These are phyloP conservation scores for Calypte anna DNA, from an alignment of 2,113 vertebrate genomes.

Conservation along the genomic window DNA sequence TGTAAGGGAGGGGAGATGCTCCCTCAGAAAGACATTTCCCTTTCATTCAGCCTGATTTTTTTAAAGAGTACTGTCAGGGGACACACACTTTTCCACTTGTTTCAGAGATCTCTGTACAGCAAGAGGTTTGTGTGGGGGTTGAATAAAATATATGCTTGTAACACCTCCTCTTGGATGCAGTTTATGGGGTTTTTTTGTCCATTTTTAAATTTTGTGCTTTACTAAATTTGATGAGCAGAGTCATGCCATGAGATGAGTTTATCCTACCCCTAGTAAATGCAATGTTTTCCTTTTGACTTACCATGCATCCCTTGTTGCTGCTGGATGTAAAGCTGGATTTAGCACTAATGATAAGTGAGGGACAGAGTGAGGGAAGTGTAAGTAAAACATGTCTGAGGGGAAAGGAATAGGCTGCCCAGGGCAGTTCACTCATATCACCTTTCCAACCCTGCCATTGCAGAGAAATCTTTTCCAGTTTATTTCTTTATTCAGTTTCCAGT, in stretches of 20 bases:
- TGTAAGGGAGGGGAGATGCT: accelerated
- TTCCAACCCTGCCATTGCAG: neutral
- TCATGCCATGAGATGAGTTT: neutral
- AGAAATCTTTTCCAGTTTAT: neutral
- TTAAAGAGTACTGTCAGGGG: neutral
- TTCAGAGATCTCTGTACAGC: neutral
- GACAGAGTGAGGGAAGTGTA: neutral
- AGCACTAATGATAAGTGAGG: neutral
- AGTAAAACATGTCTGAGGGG: neutral
- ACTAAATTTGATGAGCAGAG: neutral
- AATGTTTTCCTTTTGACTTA: slow-evolving; percentile 12
- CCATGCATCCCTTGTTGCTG: neutral
- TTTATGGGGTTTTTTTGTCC: neutral
- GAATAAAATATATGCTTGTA: neutral
- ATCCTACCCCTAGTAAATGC: neutral
- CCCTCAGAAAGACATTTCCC: neutral
- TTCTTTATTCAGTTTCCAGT: neutral
- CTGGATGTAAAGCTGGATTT: neutral
- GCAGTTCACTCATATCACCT: neutral
- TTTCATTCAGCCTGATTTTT: neutral
- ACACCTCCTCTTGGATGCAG: neutral
- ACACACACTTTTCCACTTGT: accelerated
- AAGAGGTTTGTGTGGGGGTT: neutral
- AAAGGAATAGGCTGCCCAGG: neutral
- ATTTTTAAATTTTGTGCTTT: neutral